Percentiles rank a stretch among this genome's conserved stretches.
Conservation (phyloP, 2,797 vertebrate genomes). For the Rhincodon typus region DNA sequence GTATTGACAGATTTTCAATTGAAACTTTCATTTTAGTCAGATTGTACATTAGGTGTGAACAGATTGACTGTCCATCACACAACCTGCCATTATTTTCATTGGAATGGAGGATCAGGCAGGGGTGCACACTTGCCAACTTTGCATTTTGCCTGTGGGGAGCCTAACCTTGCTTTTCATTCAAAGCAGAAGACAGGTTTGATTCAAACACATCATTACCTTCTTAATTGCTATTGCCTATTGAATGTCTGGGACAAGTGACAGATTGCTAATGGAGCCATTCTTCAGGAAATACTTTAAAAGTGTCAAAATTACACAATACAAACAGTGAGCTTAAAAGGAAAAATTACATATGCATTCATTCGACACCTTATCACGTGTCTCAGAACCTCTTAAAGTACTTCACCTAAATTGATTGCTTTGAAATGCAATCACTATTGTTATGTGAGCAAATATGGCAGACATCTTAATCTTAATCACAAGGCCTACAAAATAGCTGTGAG, state of each 20-base stretch:
- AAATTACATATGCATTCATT: not conserved
- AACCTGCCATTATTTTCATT: not conserved
- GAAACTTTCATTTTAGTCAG: not conserved
- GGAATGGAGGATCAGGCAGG: not conserved
- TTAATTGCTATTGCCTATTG: not conserved
- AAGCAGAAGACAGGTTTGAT: not conserved
- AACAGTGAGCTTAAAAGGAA: not conserved
- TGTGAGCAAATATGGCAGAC: not conserved
- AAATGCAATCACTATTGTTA: not conserved
- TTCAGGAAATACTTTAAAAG: not conserved
- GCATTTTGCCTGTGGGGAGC: not conserved
- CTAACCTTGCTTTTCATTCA: not conserved
- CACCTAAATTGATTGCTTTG: not conserved
- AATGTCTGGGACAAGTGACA: not conserved
- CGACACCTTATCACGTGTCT: not conserved
- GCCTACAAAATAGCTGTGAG: not conserved
- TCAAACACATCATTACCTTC: not conserved
- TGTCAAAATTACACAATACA: not conserved
- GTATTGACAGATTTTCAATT: not conserved
- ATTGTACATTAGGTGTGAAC: not conserved
- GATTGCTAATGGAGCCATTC: constrained; percentile 1
- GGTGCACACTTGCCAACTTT: not conserved
- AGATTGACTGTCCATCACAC: not conserved
- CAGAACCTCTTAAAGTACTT: not conserved
- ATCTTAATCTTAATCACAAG: not conserved